Conservation (phyloP, 2,113 vertebrate species). For the Etheostoma spectabile region DNA sequence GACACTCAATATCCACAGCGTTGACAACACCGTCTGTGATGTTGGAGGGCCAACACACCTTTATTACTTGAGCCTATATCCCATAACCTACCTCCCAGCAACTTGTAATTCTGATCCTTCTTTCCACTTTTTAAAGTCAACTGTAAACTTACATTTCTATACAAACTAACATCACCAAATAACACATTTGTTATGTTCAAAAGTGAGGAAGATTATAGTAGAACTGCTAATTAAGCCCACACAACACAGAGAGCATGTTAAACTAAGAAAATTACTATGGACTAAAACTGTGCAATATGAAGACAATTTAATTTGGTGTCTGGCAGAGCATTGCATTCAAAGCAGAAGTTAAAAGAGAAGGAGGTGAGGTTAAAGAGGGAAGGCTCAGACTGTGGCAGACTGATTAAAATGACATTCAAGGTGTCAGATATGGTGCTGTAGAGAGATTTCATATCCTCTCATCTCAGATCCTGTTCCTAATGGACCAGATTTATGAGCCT, state of each 20-base stretch:
- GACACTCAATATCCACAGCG: background rate
- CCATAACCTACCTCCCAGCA: background rate
- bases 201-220: slow-evolving; percentile 29
- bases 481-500: slow-evolving; percentile 63
- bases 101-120: background rate
- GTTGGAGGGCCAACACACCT: background rate
- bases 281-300: slow-evolving; percentile 37
- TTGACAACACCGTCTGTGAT: background rate
- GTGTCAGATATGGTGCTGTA: slow-evolving; percentile 64
- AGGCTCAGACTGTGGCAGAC: slow-evolving; percentile 62
- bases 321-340: slow-evolving; percentile 62
- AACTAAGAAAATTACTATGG: slow-evolving; percentile 27
- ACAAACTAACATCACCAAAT: background rate
- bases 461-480: slow-evolving; percentile 51
- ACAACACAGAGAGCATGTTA: slow-evolving; percentile 6
- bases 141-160: background rate
- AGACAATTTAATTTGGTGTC: slow-evolving; percentile 54
- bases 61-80: too few species aligned
- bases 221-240: slow-evolving; percentile 9
- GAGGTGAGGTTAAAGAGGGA: slow-evolving; percentile 63
- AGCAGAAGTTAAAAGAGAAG: slow-evolving; percentile 50
- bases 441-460: slow-evolving; percentile 64
- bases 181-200: background rate
- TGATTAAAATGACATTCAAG: slow-evolving; percentile 77
- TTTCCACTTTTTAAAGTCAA: background rate